A percentile compares a stretch with the other conserved stretches of the same genome.
These are phyloP conservation scores for Acrobasis suavella DNA, from an alignment of 2,888 invertebrate species.

Conservation along the genomic window DNA sequence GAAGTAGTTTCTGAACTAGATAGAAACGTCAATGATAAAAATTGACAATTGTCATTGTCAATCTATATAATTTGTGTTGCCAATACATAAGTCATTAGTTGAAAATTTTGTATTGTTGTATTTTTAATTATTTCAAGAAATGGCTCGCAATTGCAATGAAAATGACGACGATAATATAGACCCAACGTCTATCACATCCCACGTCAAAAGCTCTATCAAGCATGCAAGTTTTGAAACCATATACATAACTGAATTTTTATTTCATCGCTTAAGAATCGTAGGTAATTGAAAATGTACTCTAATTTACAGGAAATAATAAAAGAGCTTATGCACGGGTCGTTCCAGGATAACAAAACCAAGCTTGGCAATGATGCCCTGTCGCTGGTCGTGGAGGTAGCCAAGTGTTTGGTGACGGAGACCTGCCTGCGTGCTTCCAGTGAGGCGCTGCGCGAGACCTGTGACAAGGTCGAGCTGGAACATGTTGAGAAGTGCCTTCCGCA, in stretches of 20 bases:
- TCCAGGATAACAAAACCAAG: conserved; percentile 80
- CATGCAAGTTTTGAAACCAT: conserved; percentile 46
- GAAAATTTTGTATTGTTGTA: conserved; percentile 10
- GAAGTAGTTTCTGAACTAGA: too few relatives aligned
- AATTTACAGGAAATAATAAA: conserved; percentile 75
- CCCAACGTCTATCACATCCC: conserved; percentile 58
- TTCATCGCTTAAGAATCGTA: neutral
- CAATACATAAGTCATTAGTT: neutral
- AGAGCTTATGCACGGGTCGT: conserved; percentile 76
- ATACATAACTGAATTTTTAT: neutral
- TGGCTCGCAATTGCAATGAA: conserved; percentile 62
- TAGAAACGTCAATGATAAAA: neutral
- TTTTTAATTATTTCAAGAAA: conserved; percentile 31
- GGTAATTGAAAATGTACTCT: neutral
- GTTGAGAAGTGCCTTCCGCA: conserved; percentile 82
- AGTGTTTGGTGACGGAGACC: conserved; percentile 80
- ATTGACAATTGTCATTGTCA: neutral
- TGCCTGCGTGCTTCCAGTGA: conserved; percentile 77
- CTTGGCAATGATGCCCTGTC: conserved; percentile 78
- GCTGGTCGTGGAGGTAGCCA: conserved; percentile 78
- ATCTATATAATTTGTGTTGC: too few relatives aligned
- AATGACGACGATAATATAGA: conserved; percentile 62
- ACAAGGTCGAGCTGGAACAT: conserved; percentile 76
- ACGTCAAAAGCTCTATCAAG: conserved; percentile 61
- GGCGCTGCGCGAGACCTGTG: conserved; percentile 70